These are phyloP conservation scores for Ondatra zibethicus DNA, from an alignment of 2,113 vertebrate species.

Conservation along the genomic window DNA sequence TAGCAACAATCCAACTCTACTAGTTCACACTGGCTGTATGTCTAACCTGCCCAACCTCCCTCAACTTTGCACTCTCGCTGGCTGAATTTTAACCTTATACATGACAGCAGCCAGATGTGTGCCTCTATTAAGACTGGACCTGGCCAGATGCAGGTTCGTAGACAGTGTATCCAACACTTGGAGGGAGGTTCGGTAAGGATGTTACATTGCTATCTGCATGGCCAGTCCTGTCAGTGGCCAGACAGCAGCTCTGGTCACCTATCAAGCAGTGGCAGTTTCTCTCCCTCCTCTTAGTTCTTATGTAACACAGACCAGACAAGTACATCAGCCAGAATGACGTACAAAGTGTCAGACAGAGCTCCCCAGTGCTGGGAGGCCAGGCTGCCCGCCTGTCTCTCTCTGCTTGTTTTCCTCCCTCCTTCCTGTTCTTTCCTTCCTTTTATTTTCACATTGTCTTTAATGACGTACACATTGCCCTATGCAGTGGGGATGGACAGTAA, in stretches of 20 bases:
- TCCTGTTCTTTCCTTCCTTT: background rate
- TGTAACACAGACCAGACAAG: background rate
- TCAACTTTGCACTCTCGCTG: background rate
- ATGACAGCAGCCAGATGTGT: background rate
- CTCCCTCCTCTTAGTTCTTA: background rate
- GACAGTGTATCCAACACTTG: background rate
- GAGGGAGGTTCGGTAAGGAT: background rate
- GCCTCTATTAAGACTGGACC: background rate
- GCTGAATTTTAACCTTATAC: background rate
- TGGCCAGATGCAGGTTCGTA: background rate
- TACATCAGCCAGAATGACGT: background rate
- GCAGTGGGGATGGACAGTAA: background rate
- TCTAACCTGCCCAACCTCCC: background rate
- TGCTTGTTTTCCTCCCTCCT: background rate
- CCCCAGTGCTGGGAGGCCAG: background rate
- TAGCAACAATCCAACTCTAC: background rate
- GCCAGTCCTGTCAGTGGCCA: background rate
- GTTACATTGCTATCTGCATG: background rate
- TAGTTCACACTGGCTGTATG: too few relatives aligned
- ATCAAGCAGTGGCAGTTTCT: background rate
- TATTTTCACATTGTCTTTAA: background rate
- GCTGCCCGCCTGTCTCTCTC: background rate
- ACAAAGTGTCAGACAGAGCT: background rate
- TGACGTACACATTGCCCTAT: background rate
- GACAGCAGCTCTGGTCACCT: background rate